Evolutionary conservation across 2,888 invertebrate genomes (phyloP).

Genomic region (Danaus chrysippus): DNA sequence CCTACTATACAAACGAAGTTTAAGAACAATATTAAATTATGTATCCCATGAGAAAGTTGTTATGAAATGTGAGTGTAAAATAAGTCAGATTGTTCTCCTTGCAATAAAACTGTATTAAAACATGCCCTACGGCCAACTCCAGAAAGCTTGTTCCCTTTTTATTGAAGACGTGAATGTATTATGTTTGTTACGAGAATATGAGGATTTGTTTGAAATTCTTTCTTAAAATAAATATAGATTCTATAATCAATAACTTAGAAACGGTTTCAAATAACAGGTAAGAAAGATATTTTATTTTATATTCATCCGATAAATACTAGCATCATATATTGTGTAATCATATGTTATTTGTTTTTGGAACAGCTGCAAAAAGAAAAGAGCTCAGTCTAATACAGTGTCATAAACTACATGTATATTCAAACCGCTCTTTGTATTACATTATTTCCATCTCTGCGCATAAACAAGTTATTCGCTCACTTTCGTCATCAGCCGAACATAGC

Average conservation of each 20-base stretch:
- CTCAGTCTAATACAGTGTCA: constrained; percentile 4
- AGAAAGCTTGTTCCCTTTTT: not conserved
- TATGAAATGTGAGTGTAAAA: not conserved
- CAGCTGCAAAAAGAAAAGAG: not conserved
- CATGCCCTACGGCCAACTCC: not conserved
- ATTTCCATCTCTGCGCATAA: constrained; percentile 38
- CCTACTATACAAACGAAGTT: not conserved
- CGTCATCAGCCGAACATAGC: constrained; percentile 50
- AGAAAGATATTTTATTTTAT: too few species aligned
- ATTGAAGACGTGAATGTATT: not conserved
- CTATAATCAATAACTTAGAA: too few species aligned
- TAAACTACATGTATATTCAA: constrained; percentile 12
- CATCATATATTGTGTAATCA: too few species aligned
- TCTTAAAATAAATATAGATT: too few species aligned
- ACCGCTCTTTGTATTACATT: constrained; percentile 22
- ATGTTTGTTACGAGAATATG: not conserved
- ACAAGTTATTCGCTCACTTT: constrained; percentile 59
- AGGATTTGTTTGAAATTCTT: not conserved
- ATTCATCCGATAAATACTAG: too few species aligned
- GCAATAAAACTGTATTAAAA: constrained; percentile 2
- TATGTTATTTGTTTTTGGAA: not conserved
- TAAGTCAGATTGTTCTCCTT: not conserved
- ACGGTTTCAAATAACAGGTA: too few species aligned
- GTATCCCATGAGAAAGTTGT: not conserved
- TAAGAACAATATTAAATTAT: not conserved